These are phyloP conservation scores for human DNA, from an alignment of 2,113 vertebrate genomes.

Conservation along the genomic window GRCh38 chr6:32581001-32581500, in stretches of 20 bases:
- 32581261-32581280: rapidly evolving
- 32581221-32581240: rapidly evolving
- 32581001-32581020: not conserved
- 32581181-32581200: rapidly evolving
- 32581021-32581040: rapidly evolving
- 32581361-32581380: rapidly evolving
- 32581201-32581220: rapidly evolving
- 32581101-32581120: rapidly evolving
- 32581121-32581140: rapidly evolving
- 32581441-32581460: rapidly evolving
- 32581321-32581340: rapidly evolving
- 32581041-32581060: not conserved
- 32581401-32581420: rapidly evolving
- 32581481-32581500: not conserved
- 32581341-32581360: rapidly evolving
- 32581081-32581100: rapidly evolving
- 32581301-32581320: rapidly evolving
- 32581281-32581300: rapidly evolving
- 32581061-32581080: not conserved
- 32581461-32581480: not conserved
- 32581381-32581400: rapidly evolving
- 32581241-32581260: not conserved
- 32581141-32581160: not conserved
- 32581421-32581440: rapidly evolving
- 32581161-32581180: rapidly evolving